Conservation (phyloP, 1,140 invertebrate species). For the Andricus grossulariae region DNA sequence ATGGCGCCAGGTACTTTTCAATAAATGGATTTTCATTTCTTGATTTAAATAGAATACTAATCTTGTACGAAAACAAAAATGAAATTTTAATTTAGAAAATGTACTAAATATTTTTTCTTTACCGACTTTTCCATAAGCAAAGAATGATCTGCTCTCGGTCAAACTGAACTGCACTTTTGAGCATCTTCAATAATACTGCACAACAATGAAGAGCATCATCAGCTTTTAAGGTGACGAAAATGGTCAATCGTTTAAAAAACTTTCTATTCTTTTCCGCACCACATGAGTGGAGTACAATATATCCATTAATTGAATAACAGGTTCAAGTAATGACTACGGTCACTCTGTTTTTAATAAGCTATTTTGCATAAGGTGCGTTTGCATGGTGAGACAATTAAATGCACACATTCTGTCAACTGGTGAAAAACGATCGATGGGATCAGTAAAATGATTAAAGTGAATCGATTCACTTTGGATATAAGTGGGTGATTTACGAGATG, state of each 20-base stretch:
- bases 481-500: constrained; percentile 30
- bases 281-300: neutral
- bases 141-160: no score
- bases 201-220: no score
- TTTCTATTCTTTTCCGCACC: neutral
- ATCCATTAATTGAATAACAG: constrained; percentile 8
- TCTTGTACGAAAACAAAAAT: no score
- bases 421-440: constrained; percentile 17
- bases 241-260: neutral
- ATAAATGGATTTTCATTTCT: no score
- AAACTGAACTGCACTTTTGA: no score
- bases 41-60: no score
- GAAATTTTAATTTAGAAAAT: no score
- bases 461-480: constrained; percentile 12
- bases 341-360: constrained; percentile 12
- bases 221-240: neutral
- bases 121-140: no score
- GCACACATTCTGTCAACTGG: constrained; percentile 6
- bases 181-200: no score
- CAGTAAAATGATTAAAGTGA: constrained; percentile 7
- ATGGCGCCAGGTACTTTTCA: no score
- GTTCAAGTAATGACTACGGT: neutral
- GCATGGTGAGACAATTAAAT: constrained; percentile 6
- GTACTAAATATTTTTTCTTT: no score
- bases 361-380: constrained; percentile 5